A percentile compares a stretch with the other conserved stretches of the same genome.
Evolutionary conservation across 2,888 invertebrate genomes (phyloP).

Genomic region (Busseola fusca): DNA sequence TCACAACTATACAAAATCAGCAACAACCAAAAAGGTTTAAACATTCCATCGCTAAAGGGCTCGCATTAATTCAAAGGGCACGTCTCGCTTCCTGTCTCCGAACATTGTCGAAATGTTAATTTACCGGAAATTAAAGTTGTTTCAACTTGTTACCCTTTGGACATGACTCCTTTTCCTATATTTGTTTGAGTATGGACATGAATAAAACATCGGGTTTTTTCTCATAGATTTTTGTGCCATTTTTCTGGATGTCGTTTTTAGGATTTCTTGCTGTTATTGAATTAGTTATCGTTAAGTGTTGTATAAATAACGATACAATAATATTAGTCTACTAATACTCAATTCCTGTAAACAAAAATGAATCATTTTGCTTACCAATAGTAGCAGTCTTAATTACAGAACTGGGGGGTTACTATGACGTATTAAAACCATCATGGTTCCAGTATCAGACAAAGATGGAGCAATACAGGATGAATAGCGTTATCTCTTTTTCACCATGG

Average conservation of each 20-base stretch:
- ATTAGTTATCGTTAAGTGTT: not conserved
- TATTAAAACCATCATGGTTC: no score
- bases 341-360: not conserved
- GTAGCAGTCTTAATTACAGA: not conserved
- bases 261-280: not conserved
- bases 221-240: slow-evolving; percentile 7
- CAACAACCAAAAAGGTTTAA: slow-evolving; percentile 48
- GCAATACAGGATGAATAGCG: no score
- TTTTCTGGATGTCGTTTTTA: slow-evolving; percentile 15
- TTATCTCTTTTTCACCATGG: no score
- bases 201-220: slow-evolving; percentile 65
- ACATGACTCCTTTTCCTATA: slow-evolving; percentile 74
- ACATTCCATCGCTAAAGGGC: slow-evolving; percentile 65
- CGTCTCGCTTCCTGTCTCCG: slow-evolving; percentile 77
- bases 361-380: not conserved
- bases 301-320: not conserved
- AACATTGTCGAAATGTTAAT: slow-evolving; percentile 85
- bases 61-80: slow-evolving; percentile 79
- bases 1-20: slow-evolving; percentile 38
- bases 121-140: slow-evolving; percentile 88
- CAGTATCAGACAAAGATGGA: no score
- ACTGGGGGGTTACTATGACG: no score
- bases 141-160: slow-evolving; percentile 84
- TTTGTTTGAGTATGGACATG: slow-evolving; percentile 64
- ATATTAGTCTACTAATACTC: not conserved